Percentiles rank a stretch among this genome's conserved stretches.
These are phyloP conservation scores for Oreochromis niloticus DNA, from an alignment of 2,113 vertebrate species.

Conservation along the genomic window DNA sequence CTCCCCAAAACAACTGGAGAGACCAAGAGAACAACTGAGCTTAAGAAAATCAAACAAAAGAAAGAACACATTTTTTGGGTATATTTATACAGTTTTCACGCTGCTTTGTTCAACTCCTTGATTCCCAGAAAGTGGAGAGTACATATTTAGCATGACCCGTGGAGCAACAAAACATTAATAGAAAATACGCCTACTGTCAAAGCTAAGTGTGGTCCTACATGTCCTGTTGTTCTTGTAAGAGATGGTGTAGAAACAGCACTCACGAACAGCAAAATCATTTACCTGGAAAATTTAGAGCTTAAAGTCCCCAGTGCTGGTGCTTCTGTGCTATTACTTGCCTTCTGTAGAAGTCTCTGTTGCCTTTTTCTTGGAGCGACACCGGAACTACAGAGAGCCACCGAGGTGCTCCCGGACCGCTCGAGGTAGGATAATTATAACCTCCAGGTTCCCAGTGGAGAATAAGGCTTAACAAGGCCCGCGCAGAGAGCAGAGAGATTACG, in stretches of 20 bases:
- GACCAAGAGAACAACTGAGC: background rate
- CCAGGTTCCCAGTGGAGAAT: conserved; percentile 14
- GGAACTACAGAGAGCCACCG: background rate
- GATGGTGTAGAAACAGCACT: background rate
- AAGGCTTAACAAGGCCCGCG: conserved; percentile 11
- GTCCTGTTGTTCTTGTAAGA: background rate
- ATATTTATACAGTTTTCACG: rapidly evolving
- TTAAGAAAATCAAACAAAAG: background rate
- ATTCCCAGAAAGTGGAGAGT: background rate
- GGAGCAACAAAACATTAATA: background rate
- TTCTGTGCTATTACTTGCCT: background rate
- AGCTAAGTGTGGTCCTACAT: background rate
- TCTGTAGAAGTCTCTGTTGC: background rate
- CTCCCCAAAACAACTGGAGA: background rate
- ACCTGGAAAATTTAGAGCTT: background rate
- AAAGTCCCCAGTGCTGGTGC: background rate
- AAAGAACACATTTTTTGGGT: background rate
- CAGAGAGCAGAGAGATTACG: conserved; percentile 32
- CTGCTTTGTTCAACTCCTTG: background rate
- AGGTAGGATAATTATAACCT: conserved; percentile 27
- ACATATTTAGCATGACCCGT: background rate
- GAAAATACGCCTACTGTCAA: background rate
- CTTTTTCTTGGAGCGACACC: background rate
- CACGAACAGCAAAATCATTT: background rate
- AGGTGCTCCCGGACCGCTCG: background rate